Percentiles rank a stretch among this genome's conserved stretches.
Conservation (phyloP, 1,140 invertebrate species). For the Caenorhabditis tropicalis region DNA sequence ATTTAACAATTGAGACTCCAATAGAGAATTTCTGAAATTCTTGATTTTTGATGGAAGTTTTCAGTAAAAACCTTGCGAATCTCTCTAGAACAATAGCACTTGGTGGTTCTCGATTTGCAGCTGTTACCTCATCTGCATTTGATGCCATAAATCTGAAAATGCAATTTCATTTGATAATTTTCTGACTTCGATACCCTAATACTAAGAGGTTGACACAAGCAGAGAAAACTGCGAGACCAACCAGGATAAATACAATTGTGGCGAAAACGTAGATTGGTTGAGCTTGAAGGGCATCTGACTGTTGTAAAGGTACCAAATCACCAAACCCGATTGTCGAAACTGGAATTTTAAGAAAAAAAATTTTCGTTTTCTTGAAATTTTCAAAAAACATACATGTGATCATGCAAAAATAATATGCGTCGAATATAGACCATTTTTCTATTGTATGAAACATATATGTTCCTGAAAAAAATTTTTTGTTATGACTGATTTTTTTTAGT, state of each 20-base stretch:
- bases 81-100: constrained; percentile 52
- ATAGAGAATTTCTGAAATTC: neutral
- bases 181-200: too few relatives aligned
- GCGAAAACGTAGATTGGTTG: constrained; percentile 97
- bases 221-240: constrained; percentile 96
- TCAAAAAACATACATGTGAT: constrained; percentile 89
- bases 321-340: constrained; percentile 75
- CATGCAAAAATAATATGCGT: constrained; percentile 98
- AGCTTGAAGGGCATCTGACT: constrained; percentile 88
- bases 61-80: constrained; percentile 38
- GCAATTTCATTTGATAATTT: too few relatives aligned
- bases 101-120: constrained; percentile 46
- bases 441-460: constrained; percentile 75
- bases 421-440: constrained; percentile 96
- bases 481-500: too few relatives aligned
- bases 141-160: constrained; percentile 65
- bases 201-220: constrained; percentile 96
- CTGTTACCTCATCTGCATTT: constrained; percentile 65
- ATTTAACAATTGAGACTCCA: constrained; percentile 45
- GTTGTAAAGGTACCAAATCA: constrained; percentile 79
- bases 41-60: neutral
- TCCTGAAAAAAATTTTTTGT: constrained; percentile 44
- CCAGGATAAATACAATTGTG: constrained; percentile 96
- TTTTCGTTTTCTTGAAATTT: too few relatives aligned
- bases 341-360: constrained; percentile 44